Percentiles rank a stretch among this genome's conserved stretches.
These are phyloP conservation scores for Eupristina koningsbergeri DNA, from an alignment of 1,140 invertebrate genomes.

Conservation along the genomic window DNA sequence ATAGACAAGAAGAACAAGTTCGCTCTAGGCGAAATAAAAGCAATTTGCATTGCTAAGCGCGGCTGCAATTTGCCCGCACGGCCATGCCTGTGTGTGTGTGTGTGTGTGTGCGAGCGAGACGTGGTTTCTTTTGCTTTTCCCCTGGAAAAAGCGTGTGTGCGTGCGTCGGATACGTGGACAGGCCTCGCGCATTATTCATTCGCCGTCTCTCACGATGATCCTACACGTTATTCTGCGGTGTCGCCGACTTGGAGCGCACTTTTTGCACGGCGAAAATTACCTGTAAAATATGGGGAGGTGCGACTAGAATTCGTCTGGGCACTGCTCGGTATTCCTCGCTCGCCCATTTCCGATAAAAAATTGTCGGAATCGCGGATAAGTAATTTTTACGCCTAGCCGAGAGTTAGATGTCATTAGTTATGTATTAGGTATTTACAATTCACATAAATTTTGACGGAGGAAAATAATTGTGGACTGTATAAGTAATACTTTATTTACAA, in stretches of 20 bases:
- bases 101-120: not conserved
- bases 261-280: conserved; percentile 4
- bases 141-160: not conserved
- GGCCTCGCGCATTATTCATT: not conserved
- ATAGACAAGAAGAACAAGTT: conserved; percentile 18
- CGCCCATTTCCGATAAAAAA: not conserved
- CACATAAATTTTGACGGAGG: conserved; percentile 14
- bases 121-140: not conserved
- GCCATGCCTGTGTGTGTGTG: not conserved
- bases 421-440: conserved; percentile 13
- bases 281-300: not conserved
- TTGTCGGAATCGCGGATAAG: not conserved
- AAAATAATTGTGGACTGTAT: conserved; percentile 17
- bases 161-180: not conserved
- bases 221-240: conserved; percentile 13
- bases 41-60: conserved; percentile 42
- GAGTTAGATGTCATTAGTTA: conserved; percentile 12
- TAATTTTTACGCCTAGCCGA: not conserved
- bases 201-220: not conserved
- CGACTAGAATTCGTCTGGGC: not conserved
- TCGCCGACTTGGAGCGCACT: not conserved
- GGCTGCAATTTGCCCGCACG: conserved; percentile 15
- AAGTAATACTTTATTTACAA: not conserved
- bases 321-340: not conserved
- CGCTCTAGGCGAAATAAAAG: conserved; percentile 22